phyloP scores from a whole-genome alignment of 2,113 vertebrate species.

The Onychostruthus taczanowskii region DNA sequence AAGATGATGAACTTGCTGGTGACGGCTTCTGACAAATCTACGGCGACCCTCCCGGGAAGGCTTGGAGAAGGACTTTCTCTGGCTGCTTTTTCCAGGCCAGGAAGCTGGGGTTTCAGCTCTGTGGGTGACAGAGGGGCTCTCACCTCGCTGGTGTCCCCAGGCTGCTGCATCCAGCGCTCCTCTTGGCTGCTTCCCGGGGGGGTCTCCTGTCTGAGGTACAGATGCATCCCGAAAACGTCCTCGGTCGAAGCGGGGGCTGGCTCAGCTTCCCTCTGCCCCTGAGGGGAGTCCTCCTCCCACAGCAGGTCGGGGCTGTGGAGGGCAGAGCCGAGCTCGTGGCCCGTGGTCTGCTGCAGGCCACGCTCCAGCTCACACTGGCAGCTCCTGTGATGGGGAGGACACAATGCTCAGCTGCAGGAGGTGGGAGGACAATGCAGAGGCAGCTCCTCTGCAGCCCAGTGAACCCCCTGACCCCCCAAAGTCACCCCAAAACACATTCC shows the following conservation, averaged over 20 bases:
- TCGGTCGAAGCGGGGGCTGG: accelerated
- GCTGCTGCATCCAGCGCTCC: not conserved
- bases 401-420: not conserved
- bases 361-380: not conserved
- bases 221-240: not conserved
- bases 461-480: accelerated
- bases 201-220: not conserved
- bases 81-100: not conserved
- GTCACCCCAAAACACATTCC: accelerated
- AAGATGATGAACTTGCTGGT: not conserved
- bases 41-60: accelerated
- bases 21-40: not conserved
- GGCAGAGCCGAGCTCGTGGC: accelerated
- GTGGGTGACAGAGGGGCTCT: not conserved
- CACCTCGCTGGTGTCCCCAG: not conserved
- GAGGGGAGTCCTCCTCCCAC: not conserved
- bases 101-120: not conserved
- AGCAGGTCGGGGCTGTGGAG: not conserved
- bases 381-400: not conserved
- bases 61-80: not conserved
- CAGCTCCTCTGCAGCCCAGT: not conserved
- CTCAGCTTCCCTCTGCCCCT: not conserved
- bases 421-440: not conserved
- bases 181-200: not conserved
- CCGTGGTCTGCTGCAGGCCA: not conserved